A percentile compares a stretch with the other conserved stretches of the same genome.
Conservation (phyloP, 2,113 vertebrate species). For the Phylloscopus trochilus region DNA sequence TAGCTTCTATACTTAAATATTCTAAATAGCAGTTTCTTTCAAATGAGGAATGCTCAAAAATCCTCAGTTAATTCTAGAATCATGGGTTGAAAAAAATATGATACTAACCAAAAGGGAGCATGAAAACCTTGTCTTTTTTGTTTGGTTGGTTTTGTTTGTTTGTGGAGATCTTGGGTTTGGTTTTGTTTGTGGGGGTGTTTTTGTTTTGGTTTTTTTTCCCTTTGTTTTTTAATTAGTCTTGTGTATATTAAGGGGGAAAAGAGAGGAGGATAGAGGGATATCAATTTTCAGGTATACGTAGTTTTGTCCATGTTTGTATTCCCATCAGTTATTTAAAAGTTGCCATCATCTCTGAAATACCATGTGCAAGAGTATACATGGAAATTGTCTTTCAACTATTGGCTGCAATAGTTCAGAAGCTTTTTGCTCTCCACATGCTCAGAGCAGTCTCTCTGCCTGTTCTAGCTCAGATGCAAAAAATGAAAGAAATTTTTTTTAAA, state of each 20-base stretch:
- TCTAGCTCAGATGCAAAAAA: constrained; percentile 19
- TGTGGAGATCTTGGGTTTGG: not conserved
- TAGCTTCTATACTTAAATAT: not conserved
- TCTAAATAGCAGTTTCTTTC: not conserved
- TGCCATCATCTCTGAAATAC: not conserved
- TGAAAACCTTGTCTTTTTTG: not conserved
- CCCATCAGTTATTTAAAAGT: not conserved
- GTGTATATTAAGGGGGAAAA: not conserved
- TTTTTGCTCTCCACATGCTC: constrained; percentile 34
- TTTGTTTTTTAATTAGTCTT: not conserved
- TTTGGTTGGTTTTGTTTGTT: not conserved
- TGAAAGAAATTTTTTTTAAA: not conserved
- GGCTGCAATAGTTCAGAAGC: constrained; percentile 23
- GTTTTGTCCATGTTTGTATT: not conserved
- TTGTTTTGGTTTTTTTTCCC: too few species aligned
- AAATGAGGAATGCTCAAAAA: not conserved
- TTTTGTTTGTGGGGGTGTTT: too few species aligned
- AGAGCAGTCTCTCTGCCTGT: constrained; percentile 15
- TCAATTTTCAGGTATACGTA: not conserved
- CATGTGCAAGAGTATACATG: not conserved
- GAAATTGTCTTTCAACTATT: constrained; percentile 45
- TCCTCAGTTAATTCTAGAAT: not conserved
- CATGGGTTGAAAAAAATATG: not conserved
- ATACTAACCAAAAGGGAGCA: not conserved
- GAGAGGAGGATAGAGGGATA: not conserved